Evolutionary conservation across 2,888 invertebrate genomes (phyloP), one percentile per base, ranked within the genome.

Genomic region (Oscheius sp.): DNA sequence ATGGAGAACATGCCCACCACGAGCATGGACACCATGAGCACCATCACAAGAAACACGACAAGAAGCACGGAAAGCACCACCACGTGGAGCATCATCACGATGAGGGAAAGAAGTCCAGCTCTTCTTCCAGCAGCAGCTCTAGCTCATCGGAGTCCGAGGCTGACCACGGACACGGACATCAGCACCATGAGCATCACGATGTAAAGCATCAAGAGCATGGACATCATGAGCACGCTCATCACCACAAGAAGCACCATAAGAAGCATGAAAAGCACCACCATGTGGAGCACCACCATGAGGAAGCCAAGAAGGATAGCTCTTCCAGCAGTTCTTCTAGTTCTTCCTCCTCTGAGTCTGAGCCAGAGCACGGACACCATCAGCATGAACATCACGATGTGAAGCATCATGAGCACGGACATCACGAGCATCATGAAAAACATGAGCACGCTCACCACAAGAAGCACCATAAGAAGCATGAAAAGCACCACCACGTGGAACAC

Each of bases 31-130:
- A 48, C 48, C 48, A 48, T 25, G 23, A 48, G 23, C 55, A 55
- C 17, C 34, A 55, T n/a, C 17, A 17, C 3, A 39, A 57, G 29
- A 29, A 58, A 15, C 58, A 58, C 1, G 10, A 25, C 1, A 58
- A 58, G 23, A 6, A 12, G 39, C 39, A 39, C 1, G 20, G 2
- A 1, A 39, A 58, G 2, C 42, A 58, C 15, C 42, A 58, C 23
- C 58, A 57, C 5, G 57, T 33, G 6, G 45, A 48, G 64, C 46
- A 64, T n/a, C 64, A 65, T 29, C 50, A 65, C 23, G 52, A 65
- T 1, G 37, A 65, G 34, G 65, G 25, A 5, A 37, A 34, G 39
- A 52, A 50, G 27, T 31, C 33, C 25, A 23, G 50, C n/a, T 50
- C 50, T 10, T 65, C 65, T n/a, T 61, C 61, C 5, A 61, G 33